Conservation (phyloP, 2,113 vertebrate species). For the Calidris pugnax region DNA sequence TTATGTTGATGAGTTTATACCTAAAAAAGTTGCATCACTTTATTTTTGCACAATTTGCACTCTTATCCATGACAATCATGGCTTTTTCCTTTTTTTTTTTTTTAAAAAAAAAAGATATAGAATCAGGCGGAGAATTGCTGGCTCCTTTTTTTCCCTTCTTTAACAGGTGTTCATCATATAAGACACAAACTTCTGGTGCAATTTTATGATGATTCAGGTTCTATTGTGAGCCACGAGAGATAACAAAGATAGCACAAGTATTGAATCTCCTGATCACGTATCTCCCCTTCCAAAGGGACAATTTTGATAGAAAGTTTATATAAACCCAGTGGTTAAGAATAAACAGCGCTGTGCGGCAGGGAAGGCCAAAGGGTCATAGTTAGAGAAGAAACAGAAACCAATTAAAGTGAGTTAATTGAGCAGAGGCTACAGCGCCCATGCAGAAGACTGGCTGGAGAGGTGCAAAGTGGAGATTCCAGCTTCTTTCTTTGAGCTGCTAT, state of each 20-base stretch:
- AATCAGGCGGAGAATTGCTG: not conserved
- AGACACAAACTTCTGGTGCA: not conserved
- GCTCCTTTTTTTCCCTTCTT: not conserved
- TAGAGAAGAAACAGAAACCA: not conserved
- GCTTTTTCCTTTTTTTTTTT: not conserved
- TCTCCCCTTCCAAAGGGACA: not conserved
- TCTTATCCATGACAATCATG: constrained; percentile 70
- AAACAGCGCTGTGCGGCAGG: not conserved
- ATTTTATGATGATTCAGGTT: constrained; percentile 33
- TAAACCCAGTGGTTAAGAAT: constrained; percentile 1
- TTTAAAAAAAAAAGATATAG: not conserved
- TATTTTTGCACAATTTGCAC: constrained; percentile 75
- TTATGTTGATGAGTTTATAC: constrained; percentile 84
- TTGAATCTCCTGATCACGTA: constrained; percentile 38
- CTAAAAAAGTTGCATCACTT: constrained; percentile 73
- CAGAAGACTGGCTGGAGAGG: not conserved
- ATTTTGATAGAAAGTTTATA: constrained; percentile 10
- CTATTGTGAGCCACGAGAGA: not conserved
- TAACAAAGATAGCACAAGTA: constrained; percentile 13
- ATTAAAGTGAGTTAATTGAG: constrained; percentile 2
- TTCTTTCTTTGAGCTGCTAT: not conserved
- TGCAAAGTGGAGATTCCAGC: not conserved
- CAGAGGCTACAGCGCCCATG: not conserved
- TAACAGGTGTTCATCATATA: constrained; percentile 20
- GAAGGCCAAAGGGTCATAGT: not conserved